Percentiles rank a stretch among this genome's conserved stretches.
Evolutionary conservation across 2,888 invertebrate species (phyloP).

Genomic region (Chloroclysta siterata): DNA sequence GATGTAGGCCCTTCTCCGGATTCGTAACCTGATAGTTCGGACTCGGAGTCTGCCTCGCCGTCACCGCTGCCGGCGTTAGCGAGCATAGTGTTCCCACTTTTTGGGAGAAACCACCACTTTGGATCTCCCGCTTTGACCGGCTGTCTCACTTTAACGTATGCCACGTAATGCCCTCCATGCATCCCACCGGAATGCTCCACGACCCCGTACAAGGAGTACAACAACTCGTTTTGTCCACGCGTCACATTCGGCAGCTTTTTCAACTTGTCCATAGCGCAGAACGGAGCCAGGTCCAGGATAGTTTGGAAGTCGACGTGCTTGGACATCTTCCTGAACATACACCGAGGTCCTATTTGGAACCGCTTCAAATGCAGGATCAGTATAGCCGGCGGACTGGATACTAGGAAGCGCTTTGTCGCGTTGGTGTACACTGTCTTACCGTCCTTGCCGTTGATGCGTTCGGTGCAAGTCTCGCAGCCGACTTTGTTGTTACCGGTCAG

Average conservation of each 20-base stretch:
- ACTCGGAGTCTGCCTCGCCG: constrained; percentile 80
- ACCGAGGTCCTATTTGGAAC: constrained; percentile 92
- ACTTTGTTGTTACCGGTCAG: constrained; percentile 97
- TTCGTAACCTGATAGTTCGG: constrained; percentile 83
- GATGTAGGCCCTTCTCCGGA: constrained; percentile 76
- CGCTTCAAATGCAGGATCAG: constrained; percentile 97
- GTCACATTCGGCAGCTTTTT: constrained; percentile 86
- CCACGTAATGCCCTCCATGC: constrained; percentile 94
- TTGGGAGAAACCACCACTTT: constrained; percentile 90
- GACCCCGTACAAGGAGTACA: constrained; percentile 97
- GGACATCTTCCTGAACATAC: constrained; percentile 92
- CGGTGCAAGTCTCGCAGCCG: constrained; percentile 95
- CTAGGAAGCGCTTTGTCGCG: constrained; percentile 93
- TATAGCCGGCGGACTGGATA: constrained; percentile 96
- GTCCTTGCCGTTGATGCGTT: constrained; percentile 87
- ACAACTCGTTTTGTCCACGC: constrained; percentile 87
- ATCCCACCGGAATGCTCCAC: constrained; percentile 97
- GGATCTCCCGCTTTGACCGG: constrained; percentile 86
- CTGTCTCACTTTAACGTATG: constrained; percentile 95
- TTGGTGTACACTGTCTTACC: constrained; percentile 92
- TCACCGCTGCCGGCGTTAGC: constrained; percentile 74
- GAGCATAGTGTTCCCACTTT: constrained; percentile 81
- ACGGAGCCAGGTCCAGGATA: constrained; percentile 94
- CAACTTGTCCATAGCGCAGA: constrained; percentile 90
- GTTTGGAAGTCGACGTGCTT: constrained; percentile 95